Evolutionary conservation across 2,113 vertebrate species (phyloP).

Genomic region (Tachysurus fulvidraco): DNA sequence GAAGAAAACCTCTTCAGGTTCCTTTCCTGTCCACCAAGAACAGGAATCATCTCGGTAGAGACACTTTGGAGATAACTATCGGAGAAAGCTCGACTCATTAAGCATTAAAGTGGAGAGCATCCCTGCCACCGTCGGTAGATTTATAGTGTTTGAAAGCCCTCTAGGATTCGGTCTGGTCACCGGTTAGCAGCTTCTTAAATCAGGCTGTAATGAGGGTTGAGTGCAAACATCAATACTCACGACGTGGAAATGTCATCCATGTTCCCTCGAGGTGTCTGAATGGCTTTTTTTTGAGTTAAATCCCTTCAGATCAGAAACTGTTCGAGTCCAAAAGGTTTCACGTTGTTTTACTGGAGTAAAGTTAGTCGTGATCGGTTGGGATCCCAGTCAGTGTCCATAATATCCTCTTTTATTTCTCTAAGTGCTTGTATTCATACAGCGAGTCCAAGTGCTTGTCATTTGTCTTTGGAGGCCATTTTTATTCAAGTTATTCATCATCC

Average conservation of each 20-base stretch:
- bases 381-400: background rate
- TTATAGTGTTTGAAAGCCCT: conserved; percentile 27
- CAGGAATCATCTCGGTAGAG: background rate
- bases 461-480: background rate
- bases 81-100: background rate
- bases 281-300: conserved; percentile 5
- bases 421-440: background rate
- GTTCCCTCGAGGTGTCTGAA: conserved; percentile 12
- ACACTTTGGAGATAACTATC: background rate
- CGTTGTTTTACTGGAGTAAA: background rate
- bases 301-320: conserved; percentile 18
- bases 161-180: conserved; percentile 32
- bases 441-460: background rate
- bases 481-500: conserved; percentile 17
- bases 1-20: background rate
- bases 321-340: background rate
- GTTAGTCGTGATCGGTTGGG: background rate
- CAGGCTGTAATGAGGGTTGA: conserved; percentile 36
- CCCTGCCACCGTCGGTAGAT: background rate
- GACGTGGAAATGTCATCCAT: conserved; percentile 36
- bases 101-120: background rate
- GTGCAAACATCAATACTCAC: conserved; percentile 41
- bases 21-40: background rate
- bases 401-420: background rate
- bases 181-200: conserved; percentile 30